Base-by-base conservation (phyloP, 2,797 vertebrate genomes). In the Strix occidentalis region DNA sequence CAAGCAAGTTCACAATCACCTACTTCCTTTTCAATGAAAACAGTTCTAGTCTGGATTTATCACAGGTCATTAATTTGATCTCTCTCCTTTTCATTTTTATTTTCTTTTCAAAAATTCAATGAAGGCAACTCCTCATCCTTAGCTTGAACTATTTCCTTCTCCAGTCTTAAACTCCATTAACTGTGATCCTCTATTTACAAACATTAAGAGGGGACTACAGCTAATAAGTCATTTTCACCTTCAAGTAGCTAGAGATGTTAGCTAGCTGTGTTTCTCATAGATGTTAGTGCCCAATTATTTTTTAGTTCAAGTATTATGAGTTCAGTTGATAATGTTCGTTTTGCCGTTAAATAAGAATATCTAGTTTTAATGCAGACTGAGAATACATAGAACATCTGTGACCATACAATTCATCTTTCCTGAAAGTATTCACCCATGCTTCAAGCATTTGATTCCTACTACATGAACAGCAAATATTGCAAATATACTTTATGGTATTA, bases 21-120 rank as follows among this genome's bases (percentile, higher is more conserved):
- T 94, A 89, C 90, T 96, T 97, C 94, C 95, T 96, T 96, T 97
- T 94, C 89, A 94, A 96, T 96, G 93, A 92, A 97, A 96, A 96
- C 74, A 93, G 60, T 86, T 93, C 70, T 86, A 85, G 85, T 96
- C 96, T 87, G 80, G 89, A 97, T 98, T 97, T 97, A 96, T 96
- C 94, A 91, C 95, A 97, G 85, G 89, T 95, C 94, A 94, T 97
- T 97, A 96, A 96, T 91, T 79, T 88, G 69, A 86, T 95, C 71
- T 76, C 56, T 84, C 79, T 82, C 76, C 72, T 95, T 95, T 24
- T 54, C 16, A 57, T 39, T 16, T 11, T 13, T 57, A 31, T 48
- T 15, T 17, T 17, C 5, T 37, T 91, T 82, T 68, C 18, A 80
- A 61, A 87, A 93, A 94, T 74, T 79, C 90, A 97, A 11, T 75